Evolutionary conservation across 2,113 vertebrate species (phyloP).

Genomic region (Prionailurus bengalensis): DNA sequence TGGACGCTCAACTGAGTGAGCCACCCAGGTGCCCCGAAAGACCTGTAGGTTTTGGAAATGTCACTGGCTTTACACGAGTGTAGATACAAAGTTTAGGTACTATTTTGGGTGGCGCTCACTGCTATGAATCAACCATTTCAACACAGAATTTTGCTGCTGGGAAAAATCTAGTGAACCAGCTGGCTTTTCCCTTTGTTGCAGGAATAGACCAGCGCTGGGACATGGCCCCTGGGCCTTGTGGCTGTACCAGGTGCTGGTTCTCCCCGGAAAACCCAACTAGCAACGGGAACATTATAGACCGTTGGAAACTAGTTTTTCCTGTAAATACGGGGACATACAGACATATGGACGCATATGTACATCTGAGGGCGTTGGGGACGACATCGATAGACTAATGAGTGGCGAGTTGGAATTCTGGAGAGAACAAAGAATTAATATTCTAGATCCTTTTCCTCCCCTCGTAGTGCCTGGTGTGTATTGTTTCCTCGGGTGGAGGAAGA

Average conservation of each 20-base stretch:
- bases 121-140: no score
- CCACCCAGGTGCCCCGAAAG: not conserved
- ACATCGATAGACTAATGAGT: not conserved
- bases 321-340: no score
- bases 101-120: no score
- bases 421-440: not conserved
- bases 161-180: not conserved
- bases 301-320: not conserved
- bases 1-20: no score
- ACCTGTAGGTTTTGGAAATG: not conserved
- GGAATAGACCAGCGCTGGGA: not conserved
- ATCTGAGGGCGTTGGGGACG: no score
- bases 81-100: not conserved
- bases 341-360: no score
- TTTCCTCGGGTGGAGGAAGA: not conserved
- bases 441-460: no score
- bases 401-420: not conserved
- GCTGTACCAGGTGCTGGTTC: not conserved
- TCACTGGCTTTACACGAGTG: rapidly evolving
- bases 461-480: not conserved
- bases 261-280: no score
- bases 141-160: not conserved
- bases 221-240: rapidly evolving
- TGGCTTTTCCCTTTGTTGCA: not conserved
- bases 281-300: no score